A percentile compares a stretch with the other conserved stretches of the same genome.
Evolutionary conservation across 1,140 invertebrate genomes (phyloP).

Genomic region (Procambarus virginalis): DNA sequence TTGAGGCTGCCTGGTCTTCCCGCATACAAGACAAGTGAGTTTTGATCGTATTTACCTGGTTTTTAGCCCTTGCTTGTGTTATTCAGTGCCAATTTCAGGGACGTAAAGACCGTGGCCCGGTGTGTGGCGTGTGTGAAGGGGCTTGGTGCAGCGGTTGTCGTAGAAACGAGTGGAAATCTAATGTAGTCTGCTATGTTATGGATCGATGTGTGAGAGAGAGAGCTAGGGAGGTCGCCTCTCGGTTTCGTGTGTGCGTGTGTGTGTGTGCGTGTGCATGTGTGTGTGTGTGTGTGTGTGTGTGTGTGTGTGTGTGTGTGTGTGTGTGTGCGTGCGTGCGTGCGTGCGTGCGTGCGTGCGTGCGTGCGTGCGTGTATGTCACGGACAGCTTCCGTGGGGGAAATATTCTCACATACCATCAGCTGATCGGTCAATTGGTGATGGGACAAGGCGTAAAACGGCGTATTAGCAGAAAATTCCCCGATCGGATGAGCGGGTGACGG

Average conservation of each 20-base stretch:
- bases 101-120: conserved; percentile 48
- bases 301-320: conserved; percentile 28
- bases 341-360: conserved; percentile 16
- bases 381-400: conserved; percentile 64
- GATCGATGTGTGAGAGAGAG: conserved; percentile 66
- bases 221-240: conserved; percentile 59
- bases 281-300: conserved; percentile 25
- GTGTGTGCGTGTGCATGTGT: background rate
- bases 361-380: conserved; percentile 51
- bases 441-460: background rate
- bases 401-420: conserved; percentile 44
- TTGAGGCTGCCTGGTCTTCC: conserved; percentile 54
- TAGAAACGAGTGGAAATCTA: conserved; percentile 60
- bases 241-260: conserved; percentile 42
- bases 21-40: conserved; percentile 64
- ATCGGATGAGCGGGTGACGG: background rate
- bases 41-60: conserved; percentile 57
- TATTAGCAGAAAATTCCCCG: conserved; percentile 9
- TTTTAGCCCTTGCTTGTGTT: conserved; percentile 54
- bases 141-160: conserved; percentile 20
- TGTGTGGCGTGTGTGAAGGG: conserved; percentile 39
- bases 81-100: conserved; percentile 47
- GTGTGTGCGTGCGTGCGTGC: conserved; percentile 9
- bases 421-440: conserved; percentile 36
- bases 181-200: conserved; percentile 67